Base-by-base conservation (phyloP, 2,797 vertebrate species). In the Molossus alvarezi region DNA sequence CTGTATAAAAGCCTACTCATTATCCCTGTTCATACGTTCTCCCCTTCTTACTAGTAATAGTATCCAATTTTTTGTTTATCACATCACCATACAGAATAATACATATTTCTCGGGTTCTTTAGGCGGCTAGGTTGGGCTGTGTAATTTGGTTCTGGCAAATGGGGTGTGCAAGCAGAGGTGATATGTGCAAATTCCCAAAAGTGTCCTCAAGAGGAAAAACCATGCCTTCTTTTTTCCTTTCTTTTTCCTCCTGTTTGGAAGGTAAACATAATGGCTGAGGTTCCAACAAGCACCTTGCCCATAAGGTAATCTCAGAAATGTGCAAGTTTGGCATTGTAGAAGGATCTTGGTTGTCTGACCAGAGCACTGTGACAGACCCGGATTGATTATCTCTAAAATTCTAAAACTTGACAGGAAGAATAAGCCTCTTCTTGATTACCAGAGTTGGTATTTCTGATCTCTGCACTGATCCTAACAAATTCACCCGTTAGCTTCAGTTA, bases 381-480 rank as follows among this genome's bases (percentile, higher is more conserved):
- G 53, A 69, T 29, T 76, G 11, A 84, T 82, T 93, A 62, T 92
- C 92, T 92, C 51, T 58, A 85, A 88, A 95, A 69, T 48, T 58
- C 21, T 94, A 90, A 69, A 77, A 21, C 1, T 82, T 88, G 33
- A 64, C 25, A 80, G 4, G n/a, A 89, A 85, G 41, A 71, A 41
- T 13, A 62, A 90, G 83, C 14, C 23, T 67, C 11, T 72, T 53
- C 67, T 88, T 85, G 45, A 79, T 95, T 85, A 58, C 76, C 81
- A 64, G 2, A 41, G 11, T 23, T 67, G 41, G 13, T 88, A 33
- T 79, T 83, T 94, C 64, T 75, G 20, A 83, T 83, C 3, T 33
- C 71, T 88, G 69, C 6, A 41, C 77, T 60, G 83, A 84, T 82
- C 60, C 29, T 84, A 64, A 87, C 0, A 9, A 93, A 93, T 62